These are phyloP conservation scores for Siderastrea radians DNA, from an alignment of 92 coral and sea anemone species.

Conservation along the genomic window DNA sequence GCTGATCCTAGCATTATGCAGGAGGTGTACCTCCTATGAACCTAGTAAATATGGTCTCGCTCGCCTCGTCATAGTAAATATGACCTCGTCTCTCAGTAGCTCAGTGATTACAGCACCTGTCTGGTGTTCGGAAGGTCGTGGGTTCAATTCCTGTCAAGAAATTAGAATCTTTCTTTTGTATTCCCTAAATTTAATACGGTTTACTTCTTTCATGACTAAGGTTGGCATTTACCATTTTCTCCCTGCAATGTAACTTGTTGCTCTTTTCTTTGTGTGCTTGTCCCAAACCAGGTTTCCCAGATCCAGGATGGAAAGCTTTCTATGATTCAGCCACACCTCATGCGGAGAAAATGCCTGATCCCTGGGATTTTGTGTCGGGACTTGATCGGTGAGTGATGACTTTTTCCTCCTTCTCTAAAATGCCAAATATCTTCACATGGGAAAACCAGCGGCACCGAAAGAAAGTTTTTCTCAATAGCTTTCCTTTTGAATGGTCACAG, in stretches of 20 bases:
- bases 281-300: conserved; percentile 66
- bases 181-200: neutral
- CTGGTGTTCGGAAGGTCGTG: too few species aligned
- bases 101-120: too few species aligned
- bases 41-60: too few species aligned
- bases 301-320: conserved; percentile 94
- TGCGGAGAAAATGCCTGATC: conserved; percentile 90
- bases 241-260: neutral
- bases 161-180: neutral
- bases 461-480: neutral
- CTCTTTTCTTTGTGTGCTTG: neutral
- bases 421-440: neutral
- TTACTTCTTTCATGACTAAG: neutral
- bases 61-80: too few species aligned
- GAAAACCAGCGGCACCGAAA: neutral
- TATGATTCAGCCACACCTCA: conserved; percentile 97
- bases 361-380: conserved; percentile 95
- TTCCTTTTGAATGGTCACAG: neutral
- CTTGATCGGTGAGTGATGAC: conserved; percentile 80
- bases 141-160: too few species aligned
- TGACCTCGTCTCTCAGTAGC: too few species aligned
- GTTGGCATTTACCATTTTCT: too few species aligned
- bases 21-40: too few species aligned
- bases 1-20: too few species aligned
- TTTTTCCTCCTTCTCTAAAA: too few species aligned